Evolutionary conservation across 1,140 invertebrate genomes (phyloP).

Genomic region (Apis laboriosa): DNA sequence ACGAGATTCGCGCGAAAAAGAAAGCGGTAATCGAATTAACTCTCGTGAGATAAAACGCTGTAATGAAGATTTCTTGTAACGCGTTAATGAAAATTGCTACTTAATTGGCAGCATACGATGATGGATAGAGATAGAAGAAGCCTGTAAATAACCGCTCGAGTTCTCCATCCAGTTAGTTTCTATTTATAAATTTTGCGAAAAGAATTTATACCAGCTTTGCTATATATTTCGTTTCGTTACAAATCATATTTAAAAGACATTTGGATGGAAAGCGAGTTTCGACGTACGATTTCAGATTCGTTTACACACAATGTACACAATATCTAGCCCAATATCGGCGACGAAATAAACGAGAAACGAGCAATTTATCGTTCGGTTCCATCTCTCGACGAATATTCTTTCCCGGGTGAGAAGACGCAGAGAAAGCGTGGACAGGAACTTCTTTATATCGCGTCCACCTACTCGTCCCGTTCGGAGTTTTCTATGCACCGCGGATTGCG

Average conservation of each 20-base stretch:
- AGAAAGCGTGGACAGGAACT: slow-evolving; percentile 36
- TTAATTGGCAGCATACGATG: too few relatives aligned
- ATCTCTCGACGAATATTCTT: background rate
- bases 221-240: too few relatives aligned
- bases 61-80: slow-evolving; percentile 12
- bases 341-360: background rate
- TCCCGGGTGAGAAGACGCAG: background rate
- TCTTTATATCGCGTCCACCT: slow-evolving; percentile 16
- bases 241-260: too few relatives aligned
- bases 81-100: slow-evolving; percentile 25
- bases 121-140: too few relatives aligned
- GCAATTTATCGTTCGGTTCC: slow-evolving; percentile 3
- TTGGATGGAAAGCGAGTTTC: too few relatives aligned
- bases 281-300: too few relatives aligned
- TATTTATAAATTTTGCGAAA: too few relatives aligned
- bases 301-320: background rate
- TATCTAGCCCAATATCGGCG: background rate
- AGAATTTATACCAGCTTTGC: too few relatives aligned
- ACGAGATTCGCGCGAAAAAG: background rate
- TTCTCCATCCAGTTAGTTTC: too few relatives aligned
- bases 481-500: background rate
- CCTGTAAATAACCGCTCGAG: too few relatives aligned
- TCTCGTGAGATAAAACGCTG: background rate
- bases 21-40: slow-evolving; percentile 12
- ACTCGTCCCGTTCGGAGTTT: background rate